Evolutionary conservation across 2,888 invertebrate genomes (phyloP).

Genomic region (Xanthia togata): DNA sequence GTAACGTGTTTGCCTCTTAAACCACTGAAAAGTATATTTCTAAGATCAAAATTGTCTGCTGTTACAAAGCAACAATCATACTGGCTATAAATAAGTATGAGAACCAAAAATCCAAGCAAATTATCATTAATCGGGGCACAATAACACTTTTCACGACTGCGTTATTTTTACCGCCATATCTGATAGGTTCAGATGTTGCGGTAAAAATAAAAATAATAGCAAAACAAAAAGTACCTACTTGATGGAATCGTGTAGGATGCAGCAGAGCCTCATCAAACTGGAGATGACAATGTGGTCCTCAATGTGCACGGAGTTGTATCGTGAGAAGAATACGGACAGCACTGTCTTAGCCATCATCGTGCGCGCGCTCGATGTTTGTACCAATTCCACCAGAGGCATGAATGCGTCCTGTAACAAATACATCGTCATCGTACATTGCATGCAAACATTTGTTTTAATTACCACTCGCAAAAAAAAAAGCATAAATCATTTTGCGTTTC

Average conservation of each 20-base stretch:
- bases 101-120: neutral
- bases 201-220: conserved; percentile 2
- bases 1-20: neutral
- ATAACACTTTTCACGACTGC: neutral
- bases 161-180: too few relatives aligned
- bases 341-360: conserved; percentile 96
- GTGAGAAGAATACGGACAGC: conserved; percentile 91
- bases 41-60: neutral
- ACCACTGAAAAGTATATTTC: neutral
- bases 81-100: neutral
- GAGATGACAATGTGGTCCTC: conserved; percentile 97
- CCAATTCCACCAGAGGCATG: conserved; percentile 96
- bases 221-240: conserved; percentile 91
- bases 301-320: conserved; percentile 87
- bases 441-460: neutral
- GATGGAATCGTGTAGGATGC: conserved; percentile 97
- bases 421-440: neutral
- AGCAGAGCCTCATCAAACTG: conserved; percentile 96
- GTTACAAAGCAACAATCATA: neutral
- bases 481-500: neutral
- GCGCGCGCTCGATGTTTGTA: conserved; percentile 95
- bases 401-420: conserved; percentile 94
- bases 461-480: neutral
- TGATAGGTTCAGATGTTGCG: neutral
- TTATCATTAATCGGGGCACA: neutral